Evolutionary conservation across 2,113 vertebrate genomes (phyloP).

Genomic region (Phainopepla nitens): DNA sequence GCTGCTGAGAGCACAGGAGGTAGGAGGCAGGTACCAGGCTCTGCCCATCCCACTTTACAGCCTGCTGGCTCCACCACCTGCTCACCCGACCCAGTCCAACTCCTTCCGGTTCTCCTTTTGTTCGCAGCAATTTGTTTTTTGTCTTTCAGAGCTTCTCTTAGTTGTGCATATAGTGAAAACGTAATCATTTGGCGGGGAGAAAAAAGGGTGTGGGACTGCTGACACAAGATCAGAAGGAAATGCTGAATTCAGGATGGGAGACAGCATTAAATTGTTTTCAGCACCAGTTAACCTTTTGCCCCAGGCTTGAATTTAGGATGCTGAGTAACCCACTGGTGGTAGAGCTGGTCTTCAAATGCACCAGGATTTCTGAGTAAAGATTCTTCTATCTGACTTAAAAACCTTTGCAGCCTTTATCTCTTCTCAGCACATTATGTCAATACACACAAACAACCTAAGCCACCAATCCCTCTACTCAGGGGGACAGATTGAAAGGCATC

Average conservation of each 20-base stretch:
- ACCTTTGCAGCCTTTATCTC: background rate
- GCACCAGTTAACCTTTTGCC: background rate
- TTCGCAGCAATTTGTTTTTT: rapidly evolving
- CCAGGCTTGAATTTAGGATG: background rate
- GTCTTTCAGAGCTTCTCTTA: background rate
- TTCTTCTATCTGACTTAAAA: background rate
- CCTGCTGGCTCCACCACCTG: background rate
- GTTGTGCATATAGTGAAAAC: background rate
- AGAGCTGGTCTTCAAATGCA: background rate
- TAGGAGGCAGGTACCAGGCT: background rate
- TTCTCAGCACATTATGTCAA: background rate
- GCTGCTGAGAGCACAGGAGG: rapidly evolving
- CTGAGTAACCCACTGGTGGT: background rate
- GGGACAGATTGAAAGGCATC: background rate
- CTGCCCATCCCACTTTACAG: background rate
- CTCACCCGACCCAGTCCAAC: background rate
- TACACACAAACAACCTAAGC: background rate
- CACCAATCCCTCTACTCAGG: background rate
- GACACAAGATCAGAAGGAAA: background rate
- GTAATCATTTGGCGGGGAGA: rapidly evolving
- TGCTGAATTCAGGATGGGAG: background rate
- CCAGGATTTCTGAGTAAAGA: background rate
- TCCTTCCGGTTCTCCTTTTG: background rate
- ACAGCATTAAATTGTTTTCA: background rate
- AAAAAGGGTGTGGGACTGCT: background rate